Base-by-base conservation (phyloP, 35 echinoderm and acorn worm species). In the Ophiothrix spiculata region DNA sequence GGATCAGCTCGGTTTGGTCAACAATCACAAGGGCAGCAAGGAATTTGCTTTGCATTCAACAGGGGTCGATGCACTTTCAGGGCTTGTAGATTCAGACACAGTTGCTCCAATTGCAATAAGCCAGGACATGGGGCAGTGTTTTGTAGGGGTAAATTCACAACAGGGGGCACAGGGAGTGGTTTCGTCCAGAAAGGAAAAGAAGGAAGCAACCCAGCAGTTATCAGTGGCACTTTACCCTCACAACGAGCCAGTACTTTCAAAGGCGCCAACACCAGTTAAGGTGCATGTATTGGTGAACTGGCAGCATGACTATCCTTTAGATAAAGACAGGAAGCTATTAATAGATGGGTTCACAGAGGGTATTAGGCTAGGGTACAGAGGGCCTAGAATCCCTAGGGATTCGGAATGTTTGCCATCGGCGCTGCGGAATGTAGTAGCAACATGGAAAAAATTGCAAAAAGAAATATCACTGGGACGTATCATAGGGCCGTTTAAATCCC, bases 391-490 rank as follows among this genome's bases (percentile, higher is more conserved):
- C 29, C 60, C 60, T 25, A 69, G 60, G 29, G 60, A 69, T 10
- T 69, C 60, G 14, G 42, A 32, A 0, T 76, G 74, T 74, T 56
- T 87, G 21, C 28, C 16, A 32, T 87, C 85, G 33, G 56, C 29
- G 3, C 21, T 37, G 4, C 33, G n/a, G 10, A 33, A 78, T 31
- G 31, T 38, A 19, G 14, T 56, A 1, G 75, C 76, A 23, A 38
- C 76, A 13, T 56, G 31, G 39, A 0, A 31, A 3, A 75, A 89
- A 31, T 33, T 82, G 11, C n/a, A 75, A 15, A 32, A 83, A 63
- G 85, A 87, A 56, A 87, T 87, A 12, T 31, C 25, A 23, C 36
- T 87, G 33, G 75, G 75, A 56, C 40, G 87, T 23, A 83, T 89
- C 35, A 64, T 35, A 21, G 87, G 87, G 25, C 79, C 87, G 0